Evolutionary conservation across 2,888 invertebrate species (phyloP), one percentile per base, ranked within the genome.

Genomic region (Dromius quadrimaculatus): DNA sequence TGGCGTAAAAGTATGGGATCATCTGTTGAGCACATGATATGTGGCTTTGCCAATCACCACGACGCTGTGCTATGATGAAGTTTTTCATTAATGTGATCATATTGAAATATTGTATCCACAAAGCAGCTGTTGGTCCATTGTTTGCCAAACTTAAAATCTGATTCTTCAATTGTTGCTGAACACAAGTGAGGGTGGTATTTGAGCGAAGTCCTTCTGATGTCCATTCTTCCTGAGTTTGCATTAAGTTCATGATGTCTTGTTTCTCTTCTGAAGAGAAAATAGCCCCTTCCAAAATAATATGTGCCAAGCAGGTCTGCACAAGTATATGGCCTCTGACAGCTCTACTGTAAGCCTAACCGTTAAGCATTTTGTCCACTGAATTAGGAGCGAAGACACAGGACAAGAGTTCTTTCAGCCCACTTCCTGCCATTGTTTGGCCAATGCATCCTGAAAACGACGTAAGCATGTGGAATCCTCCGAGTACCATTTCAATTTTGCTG

Each of bases 61-160:
- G 20, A 36, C 70, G 62, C 59, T 72, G 38, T 19, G 68, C 8
- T 59, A 32, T 32, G 9, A 71, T 68, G 59, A 71, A 71, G 47
- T 64, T 70, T 19, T 70, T 72, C 45, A 72, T 66, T 43, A 73
- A 57, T 1, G 41, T 22, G 32, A 73, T 66, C 62, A 72, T 70
- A n/a, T 65, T 64, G 28, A 71, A 71, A 34, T 68, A 71, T 28
- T 71, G 68, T 11, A 71, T 28, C 72, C 72, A 73, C 50, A 68
- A 71, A 50, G 61, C 45, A 61, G 68, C 69, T 4, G 65, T 71
- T 20, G 72, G 69, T 3, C 71, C 71, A 32, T 62, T 70, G 2
- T 71, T 62, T 22, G n/a, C n/a, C n/a, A n/a, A n/a, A n/a, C n/a
- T n/a, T n/a, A n/a, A n/a, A n/a, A n/a, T n/a, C n/a, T n/a, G n/a